Percentiles rank a stretch among this genome's conserved stretches.
Conservation (phyloP, 2,113 vertebrate species). For the Prochilodus magdalenae region DNA sequence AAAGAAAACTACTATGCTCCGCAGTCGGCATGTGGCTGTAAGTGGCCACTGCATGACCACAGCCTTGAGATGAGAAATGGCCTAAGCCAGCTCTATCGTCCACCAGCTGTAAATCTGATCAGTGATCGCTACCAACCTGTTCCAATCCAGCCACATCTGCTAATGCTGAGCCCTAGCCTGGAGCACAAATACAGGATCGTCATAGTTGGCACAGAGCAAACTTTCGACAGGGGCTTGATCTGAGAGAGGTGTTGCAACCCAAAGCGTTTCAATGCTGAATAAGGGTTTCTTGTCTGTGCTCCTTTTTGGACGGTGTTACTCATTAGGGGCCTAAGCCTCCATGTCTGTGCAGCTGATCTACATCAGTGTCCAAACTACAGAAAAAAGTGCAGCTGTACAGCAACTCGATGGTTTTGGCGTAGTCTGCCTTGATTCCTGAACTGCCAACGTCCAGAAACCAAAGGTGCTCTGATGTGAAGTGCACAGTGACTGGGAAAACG, state of each 20-base stretch:
- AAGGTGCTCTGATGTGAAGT: background rate
- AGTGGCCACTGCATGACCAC: background rate
- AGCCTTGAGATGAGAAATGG: background rate
- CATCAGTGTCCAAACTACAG: background rate
- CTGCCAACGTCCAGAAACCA: background rate
- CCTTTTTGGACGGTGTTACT: background rate
- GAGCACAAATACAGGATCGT: background rate
- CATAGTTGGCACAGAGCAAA: constrained; percentile 11
- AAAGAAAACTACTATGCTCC: background rate
- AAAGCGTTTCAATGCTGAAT: background rate
- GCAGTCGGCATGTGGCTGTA: background rate
- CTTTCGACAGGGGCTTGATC: background rate
- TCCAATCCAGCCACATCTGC: constrained; percentile 19
- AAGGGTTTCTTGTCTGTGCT: no score
- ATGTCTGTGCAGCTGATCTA: background rate
- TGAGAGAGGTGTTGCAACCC: background rate
- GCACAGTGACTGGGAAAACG: background rate
- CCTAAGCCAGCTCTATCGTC: background rate
- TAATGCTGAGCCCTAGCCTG: background rate
- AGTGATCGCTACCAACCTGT: background rate
- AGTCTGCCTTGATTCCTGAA: no score
- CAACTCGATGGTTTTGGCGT: background rate
- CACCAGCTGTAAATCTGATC: background rate
- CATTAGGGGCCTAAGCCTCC: background rate
- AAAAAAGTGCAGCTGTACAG: background rate